Evolutionary conservation across 1,140 invertebrate genomes (phyloP), one percentile per base, ranked within the genome.

Genomic region (Campoletis sonorensis): DNA sequence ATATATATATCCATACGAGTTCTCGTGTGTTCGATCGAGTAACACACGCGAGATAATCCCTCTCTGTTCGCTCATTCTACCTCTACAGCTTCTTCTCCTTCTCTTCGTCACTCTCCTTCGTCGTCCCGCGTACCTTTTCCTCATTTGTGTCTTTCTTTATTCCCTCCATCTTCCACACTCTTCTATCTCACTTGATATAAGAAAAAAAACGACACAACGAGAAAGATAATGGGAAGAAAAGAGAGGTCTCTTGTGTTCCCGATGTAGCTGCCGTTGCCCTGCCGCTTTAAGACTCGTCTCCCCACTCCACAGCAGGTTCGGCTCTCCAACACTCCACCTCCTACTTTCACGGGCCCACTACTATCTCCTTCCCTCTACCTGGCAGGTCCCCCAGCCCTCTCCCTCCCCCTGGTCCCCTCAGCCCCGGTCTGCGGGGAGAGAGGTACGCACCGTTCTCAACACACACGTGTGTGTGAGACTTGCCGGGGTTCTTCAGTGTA

Each of bases 381-480:
- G 81, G 37, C 76, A 83, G 30, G 79, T 79, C 75, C 79, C 84
- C 80, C 79, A 72, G 79, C 83, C 85, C 85, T 21, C 51, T 18
- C 51, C 0, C 51, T 4, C 10, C 18, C 51, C 84, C 85, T 84
- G 4, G 3, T 8, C 10, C 18, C 51, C 40, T 10, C 8, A 85
- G 86, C 89, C 81, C 84, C 84, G 82, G 84, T 78, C 11, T 21
- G 67, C 67, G 86, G 86, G 88, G 78, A 61, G 80, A 77, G 73
- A 77, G 73, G 73, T 79, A 81, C 79, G 81, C 79, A 80, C 68
- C 83, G 83, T 84, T 79, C 54, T 83, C 84, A 84, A 89, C 90
- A 90, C 88, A 90, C 91, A 90, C 91, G 86, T 92, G 90, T 91
- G 90, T 92, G 90, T 91, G 83, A 70, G n/a, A 88, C 86, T 88